Conservation (phyloP, 2,113 vertebrate genomes). For the Erythrolamprus reginae region DNA sequence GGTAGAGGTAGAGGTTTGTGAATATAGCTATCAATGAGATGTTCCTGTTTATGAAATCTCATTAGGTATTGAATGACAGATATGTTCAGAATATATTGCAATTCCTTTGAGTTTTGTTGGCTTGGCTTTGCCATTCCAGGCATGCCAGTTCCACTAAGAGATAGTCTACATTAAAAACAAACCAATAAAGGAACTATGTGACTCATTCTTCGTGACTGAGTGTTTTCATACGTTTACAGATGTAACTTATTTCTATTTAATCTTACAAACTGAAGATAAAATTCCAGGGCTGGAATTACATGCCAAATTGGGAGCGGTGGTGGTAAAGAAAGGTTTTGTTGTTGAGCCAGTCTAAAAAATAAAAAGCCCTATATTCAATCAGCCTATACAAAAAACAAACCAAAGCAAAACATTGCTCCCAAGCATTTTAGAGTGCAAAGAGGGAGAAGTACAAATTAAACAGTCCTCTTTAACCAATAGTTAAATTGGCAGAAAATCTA, state of each 20-base stretch:
- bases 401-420: background rate
- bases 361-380: background rate
- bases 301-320: background rate
- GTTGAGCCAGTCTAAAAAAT: background rate
- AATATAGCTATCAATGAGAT: background rate
- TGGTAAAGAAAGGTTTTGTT: background rate
- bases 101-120: background rate
- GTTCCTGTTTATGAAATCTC: background rate
- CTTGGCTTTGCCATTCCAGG: background rate
- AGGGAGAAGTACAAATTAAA: background rate
- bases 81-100: background rate
- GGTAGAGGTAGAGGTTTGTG: background rate
- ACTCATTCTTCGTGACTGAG: background rate
- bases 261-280: background rate
- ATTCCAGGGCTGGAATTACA: background rate
- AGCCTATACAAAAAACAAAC: background rate
- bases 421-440: background rate
- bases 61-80: background rate
- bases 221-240: background rate
- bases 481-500: background rate
- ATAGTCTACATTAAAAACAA: background rate
- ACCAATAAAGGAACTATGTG: conserved; percentile 10
- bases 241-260: background rate
- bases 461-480: background rate
- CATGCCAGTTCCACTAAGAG: background rate